Evolutionary conservation across 2,888 invertebrate genomes (phyloP).

Genomic region (Podotricha telesiphe): DNA sequence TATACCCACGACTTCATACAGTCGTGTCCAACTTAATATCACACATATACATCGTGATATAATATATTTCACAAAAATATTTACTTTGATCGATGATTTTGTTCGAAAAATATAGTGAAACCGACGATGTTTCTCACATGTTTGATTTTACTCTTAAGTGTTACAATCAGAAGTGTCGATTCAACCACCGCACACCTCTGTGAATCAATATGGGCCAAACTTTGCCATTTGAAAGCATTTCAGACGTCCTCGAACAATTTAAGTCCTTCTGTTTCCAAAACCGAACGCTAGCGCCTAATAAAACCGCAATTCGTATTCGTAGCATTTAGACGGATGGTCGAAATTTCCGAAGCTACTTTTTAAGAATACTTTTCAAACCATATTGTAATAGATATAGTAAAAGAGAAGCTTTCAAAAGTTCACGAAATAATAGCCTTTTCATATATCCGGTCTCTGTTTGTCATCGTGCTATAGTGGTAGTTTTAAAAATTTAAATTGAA

Average conservation of each 20-base stretch:
- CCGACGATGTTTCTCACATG: not conserved
- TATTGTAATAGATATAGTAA: slow-evolving; percentile 25
- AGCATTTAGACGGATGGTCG: slow-evolving; percentile 35
- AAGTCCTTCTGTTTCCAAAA: slow-evolving; percentile 37
- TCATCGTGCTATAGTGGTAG: slow-evolving; percentile 32
- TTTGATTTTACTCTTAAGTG: not conserved
- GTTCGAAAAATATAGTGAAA: not conserved
- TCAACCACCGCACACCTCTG: slow-evolving; percentile 26
- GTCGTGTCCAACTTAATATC: too few relatives aligned
- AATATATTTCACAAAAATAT: too few relatives aligned
- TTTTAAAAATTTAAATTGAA: slow-evolving; percentile 36
- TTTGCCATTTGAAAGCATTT: slow-evolving; percentile 37
- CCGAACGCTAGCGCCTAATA: slow-evolving; percentile 34
- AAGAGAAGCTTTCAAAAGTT: slow-evolving; percentile 24
- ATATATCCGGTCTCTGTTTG: slow-evolving; percentile 34
- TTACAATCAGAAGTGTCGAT: slow-evolving; percentile 15
- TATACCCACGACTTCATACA: too few relatives aligned
- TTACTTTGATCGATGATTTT: too few relatives aligned
- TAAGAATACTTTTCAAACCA: slow-evolving; percentile 20
- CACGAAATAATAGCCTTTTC: slow-evolving; percentile 33
- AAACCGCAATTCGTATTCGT: slow-evolving; percentile 38
- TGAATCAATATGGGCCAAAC: slow-evolving; percentile 35
- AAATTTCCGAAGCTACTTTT: slow-evolving; percentile 27
- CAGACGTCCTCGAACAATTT: slow-evolving; percentile 36
- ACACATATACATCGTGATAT: too few relatives aligned